Evolutionary conservation across 53 echinoderm and acorn worm species (phyloP), one percentile per base, ranked within the genome.

Genomic region (Arbacia lixula): DNA sequence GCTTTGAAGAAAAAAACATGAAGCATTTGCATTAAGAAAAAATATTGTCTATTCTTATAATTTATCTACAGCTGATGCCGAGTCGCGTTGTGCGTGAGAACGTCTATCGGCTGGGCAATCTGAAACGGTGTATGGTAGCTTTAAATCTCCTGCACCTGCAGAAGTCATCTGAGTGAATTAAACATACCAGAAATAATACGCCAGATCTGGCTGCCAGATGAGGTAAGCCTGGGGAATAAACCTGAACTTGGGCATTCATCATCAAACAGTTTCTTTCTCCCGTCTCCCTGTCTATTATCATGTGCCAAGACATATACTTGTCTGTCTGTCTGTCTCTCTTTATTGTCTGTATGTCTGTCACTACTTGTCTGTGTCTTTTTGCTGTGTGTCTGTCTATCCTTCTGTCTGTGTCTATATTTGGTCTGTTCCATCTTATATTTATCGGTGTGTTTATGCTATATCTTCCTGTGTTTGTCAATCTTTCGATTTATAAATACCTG

Each of bases 151-250:
- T 31, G 36, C 55, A 54, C 54, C 75, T 75, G 75, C 34, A 52
- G 33, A 31, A 53, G 53, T 54, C 19, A 75, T 75, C 39, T n/a
- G 33, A 75, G 36, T 54, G 54, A n/a, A 75, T 75, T 53, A 75
- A 75, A 54, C 75, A 75, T 75, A 75, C 75, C 55, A 52, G 31
- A 53, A 22, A 75, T 75, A 54, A 75, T 75, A 75, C 54, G 17
- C 22, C 22, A 32, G 75, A 75, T 75, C 53, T 75, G 31, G 32
- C 28, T 31, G 55, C 33, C 75, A 75, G 53, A 52, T 33, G 54
- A 54, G 16, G 33, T 75, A 53, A 53, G 75, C 33, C 35, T 21
- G 33, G 75, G 75, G 75, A 75, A 36, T 53, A 49, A 38, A 37
- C 20, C 66, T 37, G 8, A 66, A 71, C 12, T 46, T 71, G 71